Conservation (phyloP, 2,797 vertebrate genomes). For the Sebastes umbrosus region DNA sequence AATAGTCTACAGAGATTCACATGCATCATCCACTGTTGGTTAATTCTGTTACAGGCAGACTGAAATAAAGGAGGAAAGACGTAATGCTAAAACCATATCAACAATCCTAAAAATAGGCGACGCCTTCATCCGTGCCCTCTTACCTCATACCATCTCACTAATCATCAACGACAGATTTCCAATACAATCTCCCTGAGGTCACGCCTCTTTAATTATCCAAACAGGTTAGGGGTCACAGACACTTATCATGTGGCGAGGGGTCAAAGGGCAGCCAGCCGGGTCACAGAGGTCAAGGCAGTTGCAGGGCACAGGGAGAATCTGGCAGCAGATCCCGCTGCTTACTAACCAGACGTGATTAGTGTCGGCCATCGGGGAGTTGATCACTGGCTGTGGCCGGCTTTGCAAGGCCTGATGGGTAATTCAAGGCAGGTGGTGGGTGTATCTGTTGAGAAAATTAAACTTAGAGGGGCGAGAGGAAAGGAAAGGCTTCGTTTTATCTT, state of each 20-base stretch:
- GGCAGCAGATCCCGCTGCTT: conserved; percentile 48
- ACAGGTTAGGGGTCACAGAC: conserved; percentile 78
- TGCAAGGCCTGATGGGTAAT: conserved; percentile 50
- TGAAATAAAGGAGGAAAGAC: not conserved
- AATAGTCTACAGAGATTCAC: not conserved
- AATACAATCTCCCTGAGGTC: conserved; percentile 67
- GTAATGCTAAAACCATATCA: not conserved
- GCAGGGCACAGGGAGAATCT: conserved; percentile 42
- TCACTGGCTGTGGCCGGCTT: not conserved
- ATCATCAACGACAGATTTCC: conserved; percentile 64
- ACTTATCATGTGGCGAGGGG: conserved; percentile 75
- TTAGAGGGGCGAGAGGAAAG: not conserved
- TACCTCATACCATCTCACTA: conserved; percentile 70
- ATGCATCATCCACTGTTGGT: not conserved
- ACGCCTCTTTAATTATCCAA: conserved; percentile 80
- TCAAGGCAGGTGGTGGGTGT: conserved; percentile 1
- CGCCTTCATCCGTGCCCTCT: conserved; percentile 41
- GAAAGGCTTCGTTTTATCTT: not conserved
- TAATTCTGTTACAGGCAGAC: not conserved
- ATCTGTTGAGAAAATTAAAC: not conserved
- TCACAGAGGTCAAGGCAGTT: conserved; percentile 67
- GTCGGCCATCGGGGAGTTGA: conserved; percentile 38
- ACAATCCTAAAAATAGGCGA: conserved; percentile 26
- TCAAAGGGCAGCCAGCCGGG: conserved; percentile 69
- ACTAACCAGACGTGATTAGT: conserved; percentile 68